These are phyloP conservation scores for Sebastolobus altivelis DNA, from an alignment of 2,797 vertebrate genomes.

Conservation along the genomic window DNA sequence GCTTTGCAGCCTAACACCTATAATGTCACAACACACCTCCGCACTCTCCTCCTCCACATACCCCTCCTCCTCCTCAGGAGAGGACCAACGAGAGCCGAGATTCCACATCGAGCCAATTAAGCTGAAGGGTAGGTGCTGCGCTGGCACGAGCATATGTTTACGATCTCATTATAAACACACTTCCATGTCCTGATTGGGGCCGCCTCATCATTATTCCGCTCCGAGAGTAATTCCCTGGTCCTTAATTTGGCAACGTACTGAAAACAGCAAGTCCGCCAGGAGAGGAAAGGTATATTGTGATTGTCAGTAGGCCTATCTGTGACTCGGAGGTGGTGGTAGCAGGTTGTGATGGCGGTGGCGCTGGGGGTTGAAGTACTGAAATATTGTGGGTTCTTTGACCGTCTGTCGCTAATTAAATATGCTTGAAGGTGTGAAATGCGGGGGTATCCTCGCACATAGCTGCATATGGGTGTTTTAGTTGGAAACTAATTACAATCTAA, in stretches of 20 bases:
- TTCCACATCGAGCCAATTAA: slow-evolving; percentile 79
- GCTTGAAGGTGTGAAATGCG: slow-evolving; percentile 39
- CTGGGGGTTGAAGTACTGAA: not conserved
- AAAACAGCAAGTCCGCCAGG: slow-evolving; percentile 54
- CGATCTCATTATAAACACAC: slow-evolving; percentile 79
- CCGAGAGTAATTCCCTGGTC: slow-evolving; percentile 71
- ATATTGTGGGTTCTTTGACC: slow-evolving; percentile 36
- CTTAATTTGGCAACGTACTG: slow-evolving; percentile 74
- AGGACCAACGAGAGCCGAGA: slow-evolving; percentile 60
- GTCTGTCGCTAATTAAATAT: slow-evolving; percentile 63
- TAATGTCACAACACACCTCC: slow-evolving; percentile 44
- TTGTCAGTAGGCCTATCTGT: slow-evolving; percentile 43
- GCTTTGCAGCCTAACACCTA: slow-evolving; percentile 19
- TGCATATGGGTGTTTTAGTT: not conserved
- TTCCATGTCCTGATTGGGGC: slow-evolving; percentile 66
- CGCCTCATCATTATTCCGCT: slow-evolving; percentile 74
- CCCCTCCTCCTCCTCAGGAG: slow-evolving; percentile 42
- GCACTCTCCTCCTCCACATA: slow-evolving; percentile 25
- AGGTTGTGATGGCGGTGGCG: slow-evolving; percentile 12
- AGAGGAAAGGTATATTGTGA: slow-evolving; percentile 57
- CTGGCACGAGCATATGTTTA: slow-evolving; percentile 80
- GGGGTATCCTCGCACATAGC: slow-evolving; percentile 7
- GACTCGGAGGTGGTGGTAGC: slow-evolving; percentile 54
- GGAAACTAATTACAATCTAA: not conserved
- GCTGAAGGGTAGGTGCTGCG: slow-evolving; percentile 72